Conservation (phyloP, 2,888 invertebrate species). For the Parascotia fuliginaria region DNA sequence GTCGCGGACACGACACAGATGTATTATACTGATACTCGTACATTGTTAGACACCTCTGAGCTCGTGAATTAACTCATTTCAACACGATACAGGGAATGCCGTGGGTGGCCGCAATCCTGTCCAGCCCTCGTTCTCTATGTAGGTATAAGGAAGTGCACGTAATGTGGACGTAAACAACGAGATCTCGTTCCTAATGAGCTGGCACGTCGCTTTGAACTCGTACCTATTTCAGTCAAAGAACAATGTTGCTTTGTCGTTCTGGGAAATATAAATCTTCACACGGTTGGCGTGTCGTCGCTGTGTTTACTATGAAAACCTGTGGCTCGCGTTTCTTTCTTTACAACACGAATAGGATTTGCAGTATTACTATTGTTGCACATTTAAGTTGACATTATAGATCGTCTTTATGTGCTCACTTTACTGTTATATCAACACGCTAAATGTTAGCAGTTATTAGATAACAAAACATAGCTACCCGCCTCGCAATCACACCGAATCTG, state of each 20-base stretch:
- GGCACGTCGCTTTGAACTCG: conserved; percentile 70
- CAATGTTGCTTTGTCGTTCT: conserved; percentile 77
- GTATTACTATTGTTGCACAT: conserved; percentile 52
- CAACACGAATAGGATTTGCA: conserved; percentile 51
- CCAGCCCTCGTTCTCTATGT: conserved; percentile 21
- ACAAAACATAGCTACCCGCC: not conserved
- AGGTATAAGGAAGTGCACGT: conserved; percentile 52
- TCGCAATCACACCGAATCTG: not conserved
- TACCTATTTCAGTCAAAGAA: conserved; percentile 69
- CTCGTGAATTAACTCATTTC: conserved; percentile 33
- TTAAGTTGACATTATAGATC: conserved; percentile 42
- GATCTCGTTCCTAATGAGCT: conserved; percentile 65
- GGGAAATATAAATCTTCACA: conserved; percentile 75
- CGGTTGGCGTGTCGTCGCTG: conserved; percentile 45
- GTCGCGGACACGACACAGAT: conserved; percentile 58
- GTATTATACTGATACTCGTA: conserved; percentile 42
- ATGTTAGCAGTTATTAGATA: conserved; percentile 27
- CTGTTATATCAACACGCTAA: conserved; percentile 36
- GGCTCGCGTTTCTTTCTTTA: conserved; percentile 57
- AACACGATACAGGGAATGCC: conserved; percentile 24
- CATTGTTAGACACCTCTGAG: conserved; percentile 28
- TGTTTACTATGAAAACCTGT: conserved; percentile 74
- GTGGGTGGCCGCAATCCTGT: conserved; percentile 32
- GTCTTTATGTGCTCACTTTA: conserved; percentile 41
- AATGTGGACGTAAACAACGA: conserved; percentile 52